phyloP scores from a whole-genome alignment of 2,888 invertebrate genomes.

The Catocala sponsa region DNA sequence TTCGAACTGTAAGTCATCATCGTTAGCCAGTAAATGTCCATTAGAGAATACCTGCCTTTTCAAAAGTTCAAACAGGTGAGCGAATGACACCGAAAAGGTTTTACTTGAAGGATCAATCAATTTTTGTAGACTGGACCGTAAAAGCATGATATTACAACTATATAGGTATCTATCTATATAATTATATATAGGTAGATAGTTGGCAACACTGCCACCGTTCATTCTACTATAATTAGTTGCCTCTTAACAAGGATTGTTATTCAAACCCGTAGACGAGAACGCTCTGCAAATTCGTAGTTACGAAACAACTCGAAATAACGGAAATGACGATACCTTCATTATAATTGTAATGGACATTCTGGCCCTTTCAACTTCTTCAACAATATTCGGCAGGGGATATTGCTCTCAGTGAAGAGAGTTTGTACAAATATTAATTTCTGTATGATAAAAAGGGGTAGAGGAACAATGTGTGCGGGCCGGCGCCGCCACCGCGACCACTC shows the following conservation, averaged over 20 bases:
- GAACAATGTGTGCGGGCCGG: slow-evolving; percentile 33
- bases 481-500: slow-evolving; percentile 15
- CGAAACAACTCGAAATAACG: slow-evolving; percentile 22
- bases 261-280: slow-evolving; percentile 3
- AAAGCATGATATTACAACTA: slow-evolving; percentile 1
- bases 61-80: slow-evolving; percentile 3
- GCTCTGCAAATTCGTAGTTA: background rate
- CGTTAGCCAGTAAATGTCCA: background rate
- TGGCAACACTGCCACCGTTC: background rate
- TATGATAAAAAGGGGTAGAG: slow-evolving; percentile 41
- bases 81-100: slow-evolving; percentile 6
- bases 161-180: too few relatives aligned
- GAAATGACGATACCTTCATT: slow-evolving; percentile 29
- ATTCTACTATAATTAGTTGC: background rate
- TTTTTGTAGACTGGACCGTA: slow-evolving; percentile 1
- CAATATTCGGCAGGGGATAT: slow-evolving; percentile 31
- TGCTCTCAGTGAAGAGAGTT: slow-evolving; percentile 29
- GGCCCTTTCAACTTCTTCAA: slow-evolving; percentile 28
- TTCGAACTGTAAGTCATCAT: slow-evolving; percentile 2
- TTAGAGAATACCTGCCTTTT: slow-evolving; percentile 1
- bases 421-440: slow-evolving; percentile 47
- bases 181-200: background rate
- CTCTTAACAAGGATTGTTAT: background rate
- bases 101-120: slow-evolving; percentile 12
- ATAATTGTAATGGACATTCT: slow-evolving; percentile 29